Evolutionary conservation across 2,888 invertebrate species (phyloP).

Genomic region (Apeira syringaria): DNA sequence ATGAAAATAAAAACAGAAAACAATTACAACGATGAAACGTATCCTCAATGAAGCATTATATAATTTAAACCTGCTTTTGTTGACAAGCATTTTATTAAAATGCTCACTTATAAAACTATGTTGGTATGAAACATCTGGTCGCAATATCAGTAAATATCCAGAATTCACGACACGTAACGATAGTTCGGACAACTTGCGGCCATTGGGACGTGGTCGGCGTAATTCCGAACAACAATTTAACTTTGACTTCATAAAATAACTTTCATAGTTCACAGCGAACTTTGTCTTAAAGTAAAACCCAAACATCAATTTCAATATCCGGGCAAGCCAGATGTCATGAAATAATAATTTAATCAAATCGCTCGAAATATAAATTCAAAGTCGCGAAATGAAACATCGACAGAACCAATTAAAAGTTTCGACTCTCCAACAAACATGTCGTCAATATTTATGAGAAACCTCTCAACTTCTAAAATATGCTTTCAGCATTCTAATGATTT

Average conservation of each 20-base stretch:
- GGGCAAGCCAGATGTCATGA: constrained; percentile 13
- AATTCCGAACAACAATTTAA: constrained; percentile 10
- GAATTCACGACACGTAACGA: constrained; percentile 35
- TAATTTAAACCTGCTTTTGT: too few species aligned
- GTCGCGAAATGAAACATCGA: constrained; percentile 15
- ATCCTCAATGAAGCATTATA: too few species aligned
- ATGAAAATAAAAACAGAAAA: too few species aligned
- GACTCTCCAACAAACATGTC: constrained; percentile 18
- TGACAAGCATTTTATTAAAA: too few species aligned
- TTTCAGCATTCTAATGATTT: constrained; percentile 15
- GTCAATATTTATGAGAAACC: constrained; percentile 22
- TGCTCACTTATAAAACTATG: too few species aligned
- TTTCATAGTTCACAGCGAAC: constrained; percentile 6
- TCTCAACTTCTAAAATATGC: constrained; percentile 13
- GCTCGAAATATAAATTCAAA: constrained; percentile 12
- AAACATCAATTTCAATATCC: constrained; percentile 11
- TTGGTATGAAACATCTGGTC: constrained; percentile 26
- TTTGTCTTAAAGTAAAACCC: constrained; percentile 22
- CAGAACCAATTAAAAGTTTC: constrained; percentile 20
- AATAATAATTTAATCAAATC: constrained; percentile 15
- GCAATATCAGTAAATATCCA: constrained; percentile 30
- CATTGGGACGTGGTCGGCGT: constrained; percentile 18
- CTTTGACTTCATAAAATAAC: constrained; percentile 11
- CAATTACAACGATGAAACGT: too few species aligned
- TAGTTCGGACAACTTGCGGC: constrained; percentile 35